These are phyloP conservation scores for Marasmarcha lunaedactyla DNA, from an alignment of 2,888 invertebrate species.

Conservation along the genomic window DNA sequence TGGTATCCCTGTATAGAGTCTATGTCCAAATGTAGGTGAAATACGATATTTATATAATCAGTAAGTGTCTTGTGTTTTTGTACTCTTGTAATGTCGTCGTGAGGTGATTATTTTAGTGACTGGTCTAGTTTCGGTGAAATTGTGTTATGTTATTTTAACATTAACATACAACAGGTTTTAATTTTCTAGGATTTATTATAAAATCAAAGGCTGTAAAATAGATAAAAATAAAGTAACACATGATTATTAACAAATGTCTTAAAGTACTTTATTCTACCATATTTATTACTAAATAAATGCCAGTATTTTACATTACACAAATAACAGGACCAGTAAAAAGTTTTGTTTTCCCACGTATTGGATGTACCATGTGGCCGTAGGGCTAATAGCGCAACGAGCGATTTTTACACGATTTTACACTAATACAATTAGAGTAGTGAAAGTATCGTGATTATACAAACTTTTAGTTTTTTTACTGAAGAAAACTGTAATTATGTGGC, in stretches of 20 bases:
- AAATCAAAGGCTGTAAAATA: constrained; percentile 11
- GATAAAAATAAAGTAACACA: constrained; percentile 9
- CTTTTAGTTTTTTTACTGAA: too few relatives aligned
- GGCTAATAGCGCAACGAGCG: too few relatives aligned
- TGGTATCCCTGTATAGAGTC: background rate
- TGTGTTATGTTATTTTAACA: constrained; percentile 8
- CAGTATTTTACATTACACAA: too few relatives aligned
- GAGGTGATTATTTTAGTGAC: constrained; percentile 2
- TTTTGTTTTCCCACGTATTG: too few relatives aligned
- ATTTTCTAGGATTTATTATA: constrained; percentile 7
- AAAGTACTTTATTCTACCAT: constrained; percentile 2
- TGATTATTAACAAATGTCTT: constrained; percentile 9
- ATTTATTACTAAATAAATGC: background rate
- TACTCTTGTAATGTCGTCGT: constrained; percentile 8
- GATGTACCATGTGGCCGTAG: too few relatives aligned
- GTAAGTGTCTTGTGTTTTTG: constrained; percentile 8
- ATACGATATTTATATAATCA: constrained; percentile 3
- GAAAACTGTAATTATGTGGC: too few relatives aligned
- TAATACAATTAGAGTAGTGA: too few relatives aligned
- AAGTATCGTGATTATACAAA: too few relatives aligned
- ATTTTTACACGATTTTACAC: too few relatives aligned
- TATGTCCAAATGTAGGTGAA: constrained; percentile 2
- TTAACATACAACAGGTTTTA: constrained; percentile 3
- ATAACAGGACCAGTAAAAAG: too few relatives aligned
- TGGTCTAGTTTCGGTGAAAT: constrained; percentile 8